These are phyloP conservation scores for Zoroaster sp. DNA, from an alignment of 53 echinoderm and acorn worm species.

Conservation along the genomic window DNA sequence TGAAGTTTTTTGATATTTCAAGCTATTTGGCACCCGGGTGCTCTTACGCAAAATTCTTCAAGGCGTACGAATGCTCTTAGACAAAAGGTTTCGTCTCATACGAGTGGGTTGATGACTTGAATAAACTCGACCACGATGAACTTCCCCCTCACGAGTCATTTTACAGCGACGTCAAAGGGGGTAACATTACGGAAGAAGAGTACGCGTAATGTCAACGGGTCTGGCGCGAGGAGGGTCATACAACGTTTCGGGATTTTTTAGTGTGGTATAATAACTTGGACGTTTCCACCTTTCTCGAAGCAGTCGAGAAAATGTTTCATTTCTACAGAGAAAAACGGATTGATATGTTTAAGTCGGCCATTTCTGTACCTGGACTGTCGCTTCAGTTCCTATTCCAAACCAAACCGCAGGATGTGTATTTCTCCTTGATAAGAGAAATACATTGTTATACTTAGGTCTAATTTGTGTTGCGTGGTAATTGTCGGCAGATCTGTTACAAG, in stretches of 20 bases:
- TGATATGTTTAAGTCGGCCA: slow-evolving; percentile 37
- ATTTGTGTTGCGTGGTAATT: no score
- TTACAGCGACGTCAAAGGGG: slow-evolving; percentile 16
- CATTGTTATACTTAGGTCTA: no score
- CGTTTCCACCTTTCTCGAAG: slow-evolving; percentile 43
- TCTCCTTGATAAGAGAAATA: background rate
- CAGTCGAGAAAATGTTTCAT: slow-evolving; percentile 23
- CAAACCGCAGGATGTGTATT: background rate
- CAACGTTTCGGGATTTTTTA: slow-evolving; percentile 31
- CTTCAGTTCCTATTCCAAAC: slow-evolving; percentile 37
- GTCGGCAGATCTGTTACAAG: no score
- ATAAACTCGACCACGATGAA: background rate
- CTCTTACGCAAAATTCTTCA: slow-evolving; percentile 42
- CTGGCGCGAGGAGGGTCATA: slow-evolving; percentile 31
- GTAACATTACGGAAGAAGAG: slow-evolving; percentile 19
- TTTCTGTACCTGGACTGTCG: slow-evolving; percentile 39
- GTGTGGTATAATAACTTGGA: slow-evolving; percentile 66
- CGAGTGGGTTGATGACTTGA: slow-evolving; percentile 35
- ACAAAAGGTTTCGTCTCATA: slow-evolving; percentile 42
- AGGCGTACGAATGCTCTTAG: background rate
- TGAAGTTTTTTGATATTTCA: slow-evolving; percentile 38
- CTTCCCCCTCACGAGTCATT: slow-evolving; percentile 40
- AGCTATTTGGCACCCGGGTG: slow-evolving; percentile 52
- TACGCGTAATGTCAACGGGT: slow-evolving; percentile 28
- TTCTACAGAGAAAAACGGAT: slow-evolving; percentile 16